These are phyloP conservation scores for Calephelis perditalis DNA, from an alignment of 2,888 invertebrate genomes.

Conservation along the genomic window DNA sequence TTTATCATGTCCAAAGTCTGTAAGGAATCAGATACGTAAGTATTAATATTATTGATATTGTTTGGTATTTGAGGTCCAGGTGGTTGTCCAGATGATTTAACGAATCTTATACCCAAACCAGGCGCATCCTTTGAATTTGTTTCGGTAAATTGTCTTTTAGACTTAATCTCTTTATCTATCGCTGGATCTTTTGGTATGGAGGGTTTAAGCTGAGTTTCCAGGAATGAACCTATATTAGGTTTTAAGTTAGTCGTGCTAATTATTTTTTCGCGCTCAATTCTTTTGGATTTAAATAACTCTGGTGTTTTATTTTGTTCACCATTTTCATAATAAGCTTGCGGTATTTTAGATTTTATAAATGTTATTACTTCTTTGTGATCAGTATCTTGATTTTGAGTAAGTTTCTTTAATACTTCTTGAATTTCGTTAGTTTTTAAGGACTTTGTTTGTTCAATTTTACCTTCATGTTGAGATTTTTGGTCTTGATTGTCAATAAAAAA, in stretches of 20 bases:
- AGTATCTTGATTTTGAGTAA: not conserved
- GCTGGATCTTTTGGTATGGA: not conserved
- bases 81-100: not conserved
- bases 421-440: not conserved
- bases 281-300: conserved; percentile 14
- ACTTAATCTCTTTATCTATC: not conserved
- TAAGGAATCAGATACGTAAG: not conserved
- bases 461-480: too few species aligned
- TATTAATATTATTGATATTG: not conserved
- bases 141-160: not conserved
- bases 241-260: not conserved
- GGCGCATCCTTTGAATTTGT: not conserved
- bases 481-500: too few species aligned
- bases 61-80: not conserved
- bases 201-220: not conserved
- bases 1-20: not conserved
- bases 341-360: not conserved
- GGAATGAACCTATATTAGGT: conserved; percentile 3
- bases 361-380: not conserved
- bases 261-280: not conserved
- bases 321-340: not conserved
- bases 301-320: conserved; percentile 14
- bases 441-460: not conserved
- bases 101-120: not conserved
- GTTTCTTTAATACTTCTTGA: not conserved